Conservation (phyloP, 2,888 invertebrate genomes). For the Melanargia galathea region DNA sequence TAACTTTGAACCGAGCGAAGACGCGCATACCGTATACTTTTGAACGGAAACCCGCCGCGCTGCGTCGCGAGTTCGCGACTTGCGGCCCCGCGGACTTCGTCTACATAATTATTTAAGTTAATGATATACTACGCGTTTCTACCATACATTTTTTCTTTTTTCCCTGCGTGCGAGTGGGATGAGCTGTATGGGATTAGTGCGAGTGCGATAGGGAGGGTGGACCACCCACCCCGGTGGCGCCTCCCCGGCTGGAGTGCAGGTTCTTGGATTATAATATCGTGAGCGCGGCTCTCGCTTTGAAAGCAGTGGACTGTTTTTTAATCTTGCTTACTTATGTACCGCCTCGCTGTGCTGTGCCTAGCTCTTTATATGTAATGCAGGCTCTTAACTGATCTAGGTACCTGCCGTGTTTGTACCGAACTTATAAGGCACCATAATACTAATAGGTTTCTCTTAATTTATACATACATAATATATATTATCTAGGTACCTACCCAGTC, state of each 20-base stretch:
- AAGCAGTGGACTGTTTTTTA: constrained; percentile 63
- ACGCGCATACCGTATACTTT: background rate
- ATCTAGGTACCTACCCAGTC: background rate
- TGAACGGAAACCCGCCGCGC: background rate
- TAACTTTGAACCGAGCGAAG: background rate
- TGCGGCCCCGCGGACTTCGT: constrained; percentile 47
- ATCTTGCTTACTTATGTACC: constrained; percentile 67
- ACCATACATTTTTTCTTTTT: constrained; percentile 71
- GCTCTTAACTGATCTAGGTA: background rate
- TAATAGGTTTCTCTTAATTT: background rate
- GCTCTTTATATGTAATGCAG: constrained; percentile 6
- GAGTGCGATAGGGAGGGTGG: constrained; percentile 45
- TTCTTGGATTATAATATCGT: constrained; percentile 58
- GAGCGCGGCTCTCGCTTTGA: constrained; percentile 52
- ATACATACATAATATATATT: no score
- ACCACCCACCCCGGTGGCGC: constrained; percentile 61
- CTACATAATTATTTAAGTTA: constrained; percentile 79
- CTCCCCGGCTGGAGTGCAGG: constrained; percentile 49
- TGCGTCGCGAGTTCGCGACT: constrained; percentile 44
- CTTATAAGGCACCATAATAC: background rate
- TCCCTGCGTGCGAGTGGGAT: constrained; percentile 51
- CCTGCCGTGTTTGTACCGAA: background rate
- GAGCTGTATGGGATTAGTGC: constrained; percentile 28
- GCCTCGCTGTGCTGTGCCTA: constrained; percentile 23
- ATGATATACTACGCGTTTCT: constrained; percentile 77